Conservation (phyloP, 2,113 vertebrate genomes). For the Atherinomorus stipes region DNA sequence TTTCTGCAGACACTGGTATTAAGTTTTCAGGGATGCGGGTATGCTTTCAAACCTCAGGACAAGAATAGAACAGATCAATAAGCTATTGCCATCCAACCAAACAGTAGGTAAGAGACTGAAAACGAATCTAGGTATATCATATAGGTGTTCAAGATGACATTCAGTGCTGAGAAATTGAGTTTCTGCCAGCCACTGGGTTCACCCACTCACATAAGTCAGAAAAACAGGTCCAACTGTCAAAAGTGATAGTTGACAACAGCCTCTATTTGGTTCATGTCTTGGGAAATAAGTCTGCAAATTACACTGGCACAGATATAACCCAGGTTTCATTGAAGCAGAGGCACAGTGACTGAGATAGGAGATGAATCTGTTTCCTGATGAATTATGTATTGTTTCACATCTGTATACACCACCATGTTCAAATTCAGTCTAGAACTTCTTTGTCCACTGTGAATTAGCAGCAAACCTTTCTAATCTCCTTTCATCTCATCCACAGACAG, state of each 20-base stretch:
- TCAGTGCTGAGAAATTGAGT: constrained; percentile 39
- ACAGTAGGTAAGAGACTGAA: constrained; percentile 25
- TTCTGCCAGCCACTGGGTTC: constrained; percentile 35
- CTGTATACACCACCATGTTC: constrained; percentile 26
- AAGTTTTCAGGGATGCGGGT: constrained; percentile 47
- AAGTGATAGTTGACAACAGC: constrained; percentile 51
- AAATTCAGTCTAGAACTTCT: constrained; percentile 45
- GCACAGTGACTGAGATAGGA: constrained; percentile 20
- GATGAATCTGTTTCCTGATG: constrained; percentile 55
- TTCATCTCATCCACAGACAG: constrained; percentile 48
- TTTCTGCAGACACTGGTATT: constrained; percentile 11
- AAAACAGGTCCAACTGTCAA: constrained; percentile 37
- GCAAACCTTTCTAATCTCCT: constrained; percentile 56
- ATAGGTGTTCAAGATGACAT: constrained; percentile 49
- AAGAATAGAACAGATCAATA: constrained; percentile 68
- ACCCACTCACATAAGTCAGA: constrained; percentile 21
- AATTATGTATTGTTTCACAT: constrained; percentile 63
- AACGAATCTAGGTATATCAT: constrained; percentile 35
- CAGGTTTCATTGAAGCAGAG: constrained; percentile 32
- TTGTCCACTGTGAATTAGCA: constrained; percentile 64
- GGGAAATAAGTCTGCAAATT: constrained; percentile 65
- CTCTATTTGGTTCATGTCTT: constrained; percentile 34
- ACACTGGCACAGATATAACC: constrained; percentile 22
- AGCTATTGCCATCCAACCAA: constrained; percentile 34
- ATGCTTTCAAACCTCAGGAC: constrained; percentile 61